These are phyloP conservation scores for Holocentrus rufus DNA, from an alignment of 2,797 vertebrate species.

Conservation along the genomic window DNA sequence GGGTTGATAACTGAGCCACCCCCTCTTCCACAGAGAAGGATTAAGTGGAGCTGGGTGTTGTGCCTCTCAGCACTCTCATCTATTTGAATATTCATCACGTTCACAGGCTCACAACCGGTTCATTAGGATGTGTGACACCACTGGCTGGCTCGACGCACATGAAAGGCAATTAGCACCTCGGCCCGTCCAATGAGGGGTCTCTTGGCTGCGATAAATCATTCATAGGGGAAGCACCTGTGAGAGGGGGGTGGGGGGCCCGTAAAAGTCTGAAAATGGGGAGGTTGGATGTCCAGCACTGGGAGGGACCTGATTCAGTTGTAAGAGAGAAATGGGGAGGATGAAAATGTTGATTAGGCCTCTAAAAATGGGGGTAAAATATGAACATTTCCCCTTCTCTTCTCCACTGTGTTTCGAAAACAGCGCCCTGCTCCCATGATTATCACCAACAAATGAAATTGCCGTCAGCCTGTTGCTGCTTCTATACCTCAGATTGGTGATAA, in stretches of 20 bases:
- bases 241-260: slow-evolving; percentile 2
- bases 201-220: slow-evolving; percentile 48
- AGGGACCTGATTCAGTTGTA: too few relatives aligned
- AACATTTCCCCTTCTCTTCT: not conserved
- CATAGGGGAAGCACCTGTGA: slow-evolving; percentile 57
- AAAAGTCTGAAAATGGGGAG: slow-evolving; percentile 22
- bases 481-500: slow-evolving; percentile 23
- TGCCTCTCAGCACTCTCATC: not conserved
- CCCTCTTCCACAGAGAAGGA: not conserved
- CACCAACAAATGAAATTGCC: slow-evolving; percentile 14
- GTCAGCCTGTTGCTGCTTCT: slow-evolving; percentile 8
- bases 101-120: slow-evolving; percentile 12
- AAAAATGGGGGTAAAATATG: too few relatives aligned
- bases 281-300: slow-evolving; percentile 6
- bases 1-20: slow-evolving; percentile 17
- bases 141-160: slow-evolving; percentile 37
- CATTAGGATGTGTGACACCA: slow-evolving; percentile 32
- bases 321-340: not conserved
- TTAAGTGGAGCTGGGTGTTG: not conserved
- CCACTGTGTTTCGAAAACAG: not conserved
- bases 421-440: slow-evolving; percentile 21
- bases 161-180: slow-evolving; percentile 42
- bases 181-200: slow-evolving; percentile 18
- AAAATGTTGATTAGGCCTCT: too few relatives aligned
- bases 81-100: slow-evolving; percentile 43